These are phyloP conservation scores for Antheraea assamensis DNA, from an alignment of 2,888 invertebrate genomes.

Conservation along the genomic window DNA sequence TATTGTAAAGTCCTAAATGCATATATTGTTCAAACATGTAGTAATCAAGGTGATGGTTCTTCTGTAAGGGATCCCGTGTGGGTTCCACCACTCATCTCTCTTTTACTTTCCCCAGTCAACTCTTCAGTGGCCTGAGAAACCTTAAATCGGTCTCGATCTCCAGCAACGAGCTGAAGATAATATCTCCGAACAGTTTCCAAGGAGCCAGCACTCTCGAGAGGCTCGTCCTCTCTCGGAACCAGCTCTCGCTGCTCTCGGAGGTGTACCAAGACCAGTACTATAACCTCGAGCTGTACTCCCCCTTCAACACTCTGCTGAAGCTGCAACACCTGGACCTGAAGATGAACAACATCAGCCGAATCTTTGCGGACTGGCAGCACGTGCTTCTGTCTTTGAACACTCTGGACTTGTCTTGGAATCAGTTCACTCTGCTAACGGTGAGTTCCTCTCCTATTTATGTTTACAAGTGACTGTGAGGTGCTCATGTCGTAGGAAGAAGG, in stretches of 20 bases:
- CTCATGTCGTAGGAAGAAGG: too few relatives aligned
- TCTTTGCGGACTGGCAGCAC: slow-evolving; percentile 27
- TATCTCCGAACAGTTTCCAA: slow-evolving; percentile 24
- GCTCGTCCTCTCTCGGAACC: slow-evolving; percentile 23
- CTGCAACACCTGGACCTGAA: slow-evolving; percentile 24
- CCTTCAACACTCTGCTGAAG: slow-evolving; percentile 20
- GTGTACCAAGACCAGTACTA: background rate
- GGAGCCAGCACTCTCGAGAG: slow-evolving; percentile 16
- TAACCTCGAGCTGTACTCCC: slow-evolving; percentile 21
- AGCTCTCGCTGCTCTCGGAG: slow-evolving; percentile 18
- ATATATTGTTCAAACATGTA: background rate
- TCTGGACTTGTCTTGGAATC: slow-evolving; percentile 29
- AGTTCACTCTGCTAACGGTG: slow-evolving; percentile 26
- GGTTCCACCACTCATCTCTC: background rate
- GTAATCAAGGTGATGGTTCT: too few relatives aligned
- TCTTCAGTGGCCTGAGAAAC: slow-evolving; percentile 23
- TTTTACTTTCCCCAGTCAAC: slow-evolving; percentile 20
- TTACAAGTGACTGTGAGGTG: too few relatives aligned
- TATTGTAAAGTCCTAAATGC: background rate
- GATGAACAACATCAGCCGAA: slow-evolving; percentile 24
- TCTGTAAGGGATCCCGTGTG: background rate
- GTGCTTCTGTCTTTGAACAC: slow-evolving; percentile 19
- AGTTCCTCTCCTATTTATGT: slow-evolving; percentile 11
- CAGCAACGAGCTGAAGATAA: slow-evolving; percentile 21
- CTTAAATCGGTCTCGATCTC: slow-evolving; percentile 20